Percentiles rank a stretch among this genome's conserved stretches.
Conservation (phyloP, 2,888 invertebrate genomes). For the Cantharis rufa region DNA sequence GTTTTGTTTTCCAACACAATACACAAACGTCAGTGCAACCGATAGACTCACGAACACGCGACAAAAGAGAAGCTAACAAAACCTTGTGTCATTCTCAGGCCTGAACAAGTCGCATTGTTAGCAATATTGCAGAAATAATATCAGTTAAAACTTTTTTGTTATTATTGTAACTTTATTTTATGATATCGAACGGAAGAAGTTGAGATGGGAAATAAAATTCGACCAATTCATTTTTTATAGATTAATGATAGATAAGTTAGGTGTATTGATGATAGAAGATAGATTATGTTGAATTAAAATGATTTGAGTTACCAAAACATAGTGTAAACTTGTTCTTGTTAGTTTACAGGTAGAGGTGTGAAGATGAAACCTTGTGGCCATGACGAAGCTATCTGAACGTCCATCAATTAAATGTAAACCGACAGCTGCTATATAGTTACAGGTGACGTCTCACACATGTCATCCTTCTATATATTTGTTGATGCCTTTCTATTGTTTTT, state of each 20-base stretch:
- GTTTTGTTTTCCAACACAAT: slow-evolving; percentile 40
- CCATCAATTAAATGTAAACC: slow-evolving; percentile 54
- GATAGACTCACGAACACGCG: slow-evolving; percentile 42
- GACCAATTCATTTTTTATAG: neutral
- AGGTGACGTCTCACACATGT: slow-evolving; percentile 50
- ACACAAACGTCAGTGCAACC: slow-evolving; percentile 36
- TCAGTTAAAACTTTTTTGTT: slow-evolving; percentile 40
- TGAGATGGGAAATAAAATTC: slow-evolving; percentile 3
- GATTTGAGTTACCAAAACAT: slow-evolving; percentile 9
- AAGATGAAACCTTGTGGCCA: slow-evolving; percentile 51
- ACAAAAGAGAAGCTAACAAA: slow-evolving; percentile 47
- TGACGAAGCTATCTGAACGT: slow-evolving; percentile 50
- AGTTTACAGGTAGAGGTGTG: slow-evolving; percentile 51
- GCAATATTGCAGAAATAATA: slow-evolving; percentile 38
- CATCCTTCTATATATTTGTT: slow-evolving; percentile 44
- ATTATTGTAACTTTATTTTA: slow-evolving; percentile 15
- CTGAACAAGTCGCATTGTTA: slow-evolving; percentile 45
- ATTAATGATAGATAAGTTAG: neutral
- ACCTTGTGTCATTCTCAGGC: slow-evolving; percentile 49
- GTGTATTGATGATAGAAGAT: neutral
- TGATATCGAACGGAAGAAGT: slow-evolving; percentile 4
- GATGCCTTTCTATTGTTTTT: slow-evolving; percentile 48
- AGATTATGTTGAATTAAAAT: neutral
- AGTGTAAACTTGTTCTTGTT: slow-evolving; percentile 41
- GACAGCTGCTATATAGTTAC: slow-evolving; percentile 48